Conservation (phyloP, 2,888 invertebrate genomes). For the Furcula furcula region DNA sequence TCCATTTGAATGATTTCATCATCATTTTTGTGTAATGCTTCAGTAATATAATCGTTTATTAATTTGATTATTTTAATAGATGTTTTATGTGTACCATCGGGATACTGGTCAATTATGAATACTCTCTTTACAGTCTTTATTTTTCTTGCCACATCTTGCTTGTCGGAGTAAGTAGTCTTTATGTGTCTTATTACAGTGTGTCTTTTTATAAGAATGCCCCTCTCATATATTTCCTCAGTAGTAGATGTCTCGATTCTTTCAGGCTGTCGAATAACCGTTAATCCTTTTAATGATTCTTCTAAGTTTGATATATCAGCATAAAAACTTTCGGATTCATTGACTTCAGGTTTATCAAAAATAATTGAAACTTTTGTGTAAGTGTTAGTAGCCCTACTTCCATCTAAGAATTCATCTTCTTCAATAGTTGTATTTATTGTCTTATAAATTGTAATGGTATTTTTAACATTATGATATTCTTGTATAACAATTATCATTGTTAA, state of each 20-base stretch:
- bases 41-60: background rate
- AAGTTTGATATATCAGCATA: slow-evolving; percentile 7
- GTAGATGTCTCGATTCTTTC: slow-evolving; percentile 9
- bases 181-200: background rate
- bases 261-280: slow-evolving; percentile 1
- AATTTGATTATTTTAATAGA: slow-evolving; percentile 1
- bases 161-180: background rate
- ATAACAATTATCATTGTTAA: slow-evolving; percentile 12
- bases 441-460: slow-evolving; percentile 14
- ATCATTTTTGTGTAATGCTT: slow-evolving; percentile 4
- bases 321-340: slow-evolving; percentile 25
- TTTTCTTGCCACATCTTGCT: background rate
- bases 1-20: slow-evolving; percentile 8
- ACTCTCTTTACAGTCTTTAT: slow-evolving; percentile 1
- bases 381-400: slow-evolving; percentile 14
- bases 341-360: too few species aligned
- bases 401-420: slow-evolving; percentile 27
- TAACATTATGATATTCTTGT: slow-evolving; percentile 26
- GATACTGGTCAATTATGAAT: slow-evolving; percentile 1
- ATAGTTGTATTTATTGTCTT: slow-evolving; percentile 23
- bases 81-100: slow-evolving; percentile 5
- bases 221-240: background rate
- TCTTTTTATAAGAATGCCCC: background rate
- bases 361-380: slow-evolving; percentile 20
- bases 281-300: background rate